Base-by-base conservation (phyloP, 2,797 vertebrate genomes). In the Okamejei kenojei region DNA sequence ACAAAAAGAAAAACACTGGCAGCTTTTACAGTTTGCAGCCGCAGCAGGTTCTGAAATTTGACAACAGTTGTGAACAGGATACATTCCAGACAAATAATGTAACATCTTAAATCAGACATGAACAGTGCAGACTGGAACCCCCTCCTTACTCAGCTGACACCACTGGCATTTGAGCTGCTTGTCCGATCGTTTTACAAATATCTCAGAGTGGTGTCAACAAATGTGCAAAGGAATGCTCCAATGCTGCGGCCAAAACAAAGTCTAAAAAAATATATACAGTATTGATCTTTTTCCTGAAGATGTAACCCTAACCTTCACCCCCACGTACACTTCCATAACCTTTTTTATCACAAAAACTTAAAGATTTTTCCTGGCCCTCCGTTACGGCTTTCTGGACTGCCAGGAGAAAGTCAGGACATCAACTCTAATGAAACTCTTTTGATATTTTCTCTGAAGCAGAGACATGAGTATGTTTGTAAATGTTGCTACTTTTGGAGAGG, bases 11-110 rank as follows among this genome's bases (percentile, higher is more conserved):
- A 2, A 29, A 90, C 45, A 90, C 32, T 11, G 7, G 71, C 38
- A 29, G 0, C 54, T 73, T 91, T 74, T 21, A 35, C 29, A 61
- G 23, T 58, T 92, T 76, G 38, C 10, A 76, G 58, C 63, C n/a
- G 21, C 9, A 35, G 71, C 71, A 92, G 90, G 38, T 92, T 74
- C 19, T 92, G 90, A 92, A 58, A 35, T 38, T 76, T 29, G 35
- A 13, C 38, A 29, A 74, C 71, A 74, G 71, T 74, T 74, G 71
- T 74, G 71, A 9, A 91, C 35, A 76, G 32, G 71, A n/a, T 35
- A 90, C 35, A 73, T 76, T 92, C 73, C 38, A 38, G 26, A 76
- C 35, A 91, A 45, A 92, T 61, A 86, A 23, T 86, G 82, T 45
- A 86, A 29, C 38, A 74, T 23, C 45, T 76, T 71, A 90, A 68